Evolutionary conservation across 2,113 vertebrate genomes (phyloP).

Genomic region (Passer domesticus): DNA sequence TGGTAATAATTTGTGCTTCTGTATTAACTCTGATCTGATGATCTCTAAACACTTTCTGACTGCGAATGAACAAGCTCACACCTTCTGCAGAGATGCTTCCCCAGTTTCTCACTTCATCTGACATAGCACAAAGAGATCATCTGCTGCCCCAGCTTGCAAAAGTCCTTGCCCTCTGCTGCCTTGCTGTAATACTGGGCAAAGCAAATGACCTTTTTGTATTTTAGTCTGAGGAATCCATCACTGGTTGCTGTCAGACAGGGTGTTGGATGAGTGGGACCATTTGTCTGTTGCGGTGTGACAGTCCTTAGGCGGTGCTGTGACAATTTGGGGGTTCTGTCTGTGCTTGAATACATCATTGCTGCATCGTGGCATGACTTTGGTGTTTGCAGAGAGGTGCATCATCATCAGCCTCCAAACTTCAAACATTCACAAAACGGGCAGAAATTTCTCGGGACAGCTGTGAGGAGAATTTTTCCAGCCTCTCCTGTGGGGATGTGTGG

Average conservation of each 20-base stretch:
- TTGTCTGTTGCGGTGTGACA: background rate
- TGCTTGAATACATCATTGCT: background rate
- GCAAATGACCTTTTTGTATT: slow-evolving; percentile 8
- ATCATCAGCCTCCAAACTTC: background rate
- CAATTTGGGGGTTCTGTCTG: background rate
- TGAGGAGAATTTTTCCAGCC: background rate
- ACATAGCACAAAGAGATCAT: background rate
- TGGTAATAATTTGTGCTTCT: background rate
- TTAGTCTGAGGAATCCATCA: slow-evolving; percentile 44
- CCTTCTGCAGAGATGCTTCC: background rate
- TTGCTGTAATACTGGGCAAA: background rate
- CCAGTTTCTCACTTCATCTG: background rate
- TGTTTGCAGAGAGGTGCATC: background rate
- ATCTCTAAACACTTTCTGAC: background rate
- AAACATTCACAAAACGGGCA: background rate
- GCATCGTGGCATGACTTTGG: background rate
- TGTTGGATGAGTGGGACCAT: slow-evolving; percentile 40
- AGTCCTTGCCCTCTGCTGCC: background rate
- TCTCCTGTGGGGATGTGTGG: background rate
- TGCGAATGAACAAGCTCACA: rapidly evolving
- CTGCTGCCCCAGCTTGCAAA: background rate
- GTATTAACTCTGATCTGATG: background rate
- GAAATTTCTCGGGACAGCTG: background rate
- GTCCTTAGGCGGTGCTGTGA: background rate
- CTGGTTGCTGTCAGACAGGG: slow-evolving; percentile 30